Conservation (phyloP, 2,113 vertebrate genomes). For the Ptilorrhoa leucosticta region DNA sequence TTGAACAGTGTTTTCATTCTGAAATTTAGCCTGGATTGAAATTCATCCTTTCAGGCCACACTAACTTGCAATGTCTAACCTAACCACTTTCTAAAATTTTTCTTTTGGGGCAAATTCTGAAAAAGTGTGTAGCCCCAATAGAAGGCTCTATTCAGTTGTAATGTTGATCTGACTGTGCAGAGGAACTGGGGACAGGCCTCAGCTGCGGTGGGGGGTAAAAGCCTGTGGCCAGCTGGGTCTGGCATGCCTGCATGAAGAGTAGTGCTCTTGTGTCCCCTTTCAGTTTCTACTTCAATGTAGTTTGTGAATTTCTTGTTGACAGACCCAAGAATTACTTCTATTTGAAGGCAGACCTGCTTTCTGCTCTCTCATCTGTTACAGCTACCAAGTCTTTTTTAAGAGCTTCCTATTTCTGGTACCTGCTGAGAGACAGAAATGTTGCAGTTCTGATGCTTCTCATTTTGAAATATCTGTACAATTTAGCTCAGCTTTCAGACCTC, state of each 20-base stretch:
- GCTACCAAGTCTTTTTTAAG: not conserved
- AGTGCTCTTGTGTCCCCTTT: not conserved
- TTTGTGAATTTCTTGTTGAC: not conserved
- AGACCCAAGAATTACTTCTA: not conserved
- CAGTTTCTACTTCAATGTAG: not conserved
- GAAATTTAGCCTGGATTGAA: not conserved
- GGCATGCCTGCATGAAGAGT: not conserved
- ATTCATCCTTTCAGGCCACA: not conserved
- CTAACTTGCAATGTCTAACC: not conserved
- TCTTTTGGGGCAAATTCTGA: not conserved
- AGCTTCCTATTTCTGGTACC: not conserved
- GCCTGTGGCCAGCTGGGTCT: not conserved
- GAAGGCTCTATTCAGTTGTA: not conserved
- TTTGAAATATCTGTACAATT: not conserved
- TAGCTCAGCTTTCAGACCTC: not conserved
- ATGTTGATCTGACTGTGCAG: not conserved
- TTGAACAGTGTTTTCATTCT: not conserved
- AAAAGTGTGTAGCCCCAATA: not conserved
- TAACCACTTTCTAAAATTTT: not conserved
- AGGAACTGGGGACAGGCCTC: not conserved
- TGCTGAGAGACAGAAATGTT: not conserved
- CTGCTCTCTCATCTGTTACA: not conserved
- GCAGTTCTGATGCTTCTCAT: not conserved
- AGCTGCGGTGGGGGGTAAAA: not conserved
- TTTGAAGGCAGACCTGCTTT: not conserved